Base-by-base conservation (phyloP, 2,113 vertebrate species). In the Lota lota region DNA sequence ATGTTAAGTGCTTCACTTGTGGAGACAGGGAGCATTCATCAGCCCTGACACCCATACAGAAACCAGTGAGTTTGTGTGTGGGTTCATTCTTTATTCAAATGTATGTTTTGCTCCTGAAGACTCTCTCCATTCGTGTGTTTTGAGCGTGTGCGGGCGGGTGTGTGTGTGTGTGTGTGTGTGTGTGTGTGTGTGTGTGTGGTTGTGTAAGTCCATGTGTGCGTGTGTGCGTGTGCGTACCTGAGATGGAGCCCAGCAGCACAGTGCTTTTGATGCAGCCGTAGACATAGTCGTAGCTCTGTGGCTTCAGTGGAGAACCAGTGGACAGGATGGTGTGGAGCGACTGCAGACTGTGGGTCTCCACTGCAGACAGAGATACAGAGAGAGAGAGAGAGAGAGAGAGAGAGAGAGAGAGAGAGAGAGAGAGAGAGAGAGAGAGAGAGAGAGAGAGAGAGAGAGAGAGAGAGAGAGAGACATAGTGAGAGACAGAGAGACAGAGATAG, bases 221-320 rank as follows among this genome's bases (percentile, higher is more conserved):
- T 50, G 63, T 50, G 63, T 64, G 63, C 21, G 36, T 21, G 33
- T 18, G 59, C 70, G 28, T 74, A 99, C 97, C 97, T 91, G 96
- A 97, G 87, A 99, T 95, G 82, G 97, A 99, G 75, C 94, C 96
- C 68, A 99, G 91, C 22, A 99, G 91, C 22, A 99, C 88, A 1
- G 84, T 93, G 86, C 79, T 94, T 84, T 98, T 99, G 75, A 98
- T 88, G 81, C 92, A 90, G 62, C 82, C 85, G 92, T 98, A 98
- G 61, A 99, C 96, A 2, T 98, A 99, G 22, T 99, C 95, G 0
- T 97, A 99, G 89, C 95, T 97, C 73, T 94, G 94, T 17, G 95
- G 91, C 58, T 95, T 97, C 72, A 99, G 93, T 0, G 95, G 95
- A 1, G 97, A 98, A 50, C 97, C 97, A 0, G 97, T 99, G 2